Percentiles rank a stretch among this genome's conserved stretches.
These are phyloP conservation scores for Yasuhikotakia modesta DNA, from an alignment of 2,797 vertebrate genomes.

Conservation along the genomic window DNA sequence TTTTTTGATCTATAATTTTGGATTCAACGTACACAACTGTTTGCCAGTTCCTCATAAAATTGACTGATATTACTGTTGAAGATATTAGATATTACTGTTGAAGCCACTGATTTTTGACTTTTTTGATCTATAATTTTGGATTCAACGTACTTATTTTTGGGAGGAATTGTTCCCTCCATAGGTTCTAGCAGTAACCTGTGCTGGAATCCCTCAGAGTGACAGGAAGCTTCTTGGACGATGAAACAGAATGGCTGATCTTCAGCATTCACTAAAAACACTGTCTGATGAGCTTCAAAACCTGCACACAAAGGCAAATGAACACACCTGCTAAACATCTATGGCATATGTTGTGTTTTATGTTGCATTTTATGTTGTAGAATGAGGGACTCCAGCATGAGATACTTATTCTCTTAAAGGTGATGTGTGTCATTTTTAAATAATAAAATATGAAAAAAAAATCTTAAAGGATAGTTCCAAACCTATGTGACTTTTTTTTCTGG, in stretches of 20 bases:
- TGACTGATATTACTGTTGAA: not conserved
- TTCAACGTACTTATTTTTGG: conserved; percentile 77
- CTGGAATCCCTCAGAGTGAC: conserved; percentile 77
- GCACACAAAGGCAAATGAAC: conserved; percentile 27
- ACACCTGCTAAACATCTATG: not conserved
- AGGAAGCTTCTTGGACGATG: conserved; percentile 76
- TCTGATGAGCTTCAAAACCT: conserved; percentile 76
- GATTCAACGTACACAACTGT: conserved; percentile 69
- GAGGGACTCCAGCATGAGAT: not conserved
- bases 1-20: not conserved
- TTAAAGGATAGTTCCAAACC: too few relatives aligned
- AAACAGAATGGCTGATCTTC: conserved; percentile 81
- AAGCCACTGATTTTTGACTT: not conserved
- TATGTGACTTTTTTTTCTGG: too few relatives aligned
- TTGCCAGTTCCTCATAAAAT: not conserved
- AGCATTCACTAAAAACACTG: conserved; percentile 78
- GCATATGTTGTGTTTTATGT: not conserved
- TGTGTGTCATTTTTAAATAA: not conserved
- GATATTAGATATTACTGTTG: not conserved
- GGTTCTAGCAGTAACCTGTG: conserved; percentile 76
- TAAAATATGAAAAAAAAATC: too few relatives aligned
- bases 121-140: not conserved
- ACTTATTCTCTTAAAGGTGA: not conserved
- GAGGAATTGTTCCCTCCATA: conserved; percentile 76
- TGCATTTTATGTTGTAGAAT: not conserved